Conservation (phyloP, 2,113 vertebrate species). For the pig (Sus scrofa) region T2T-Sscrofa CM000823.6:27294501-27295000, state of each 20-base stretch:
- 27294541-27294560: neutral
- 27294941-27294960: neutral
- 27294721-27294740: neutral
- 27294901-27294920: neutral
- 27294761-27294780: neutral
- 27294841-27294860: conserved; percentile 33
- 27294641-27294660: neutral
- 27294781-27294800: neutral
- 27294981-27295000: conserved; percentile 33
- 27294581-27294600: conserved; percentile 6
- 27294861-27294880: neutral
- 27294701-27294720: neutral
- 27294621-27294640: conserved; percentile 27
- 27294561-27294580: neutral
- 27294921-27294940: conserved; percentile 21
- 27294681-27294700: neutral
- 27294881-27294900: neutral
- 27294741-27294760: neutral
- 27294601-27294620: neutral
- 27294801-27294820: neutral
- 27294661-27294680: neutral
- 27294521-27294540: neutral
- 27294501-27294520: neutral
- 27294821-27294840: conserved; percentile 64
- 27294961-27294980: neutral